These are phyloP conservation scores for Callionymus lyra DNA, from an alignment of 2,113 vertebrate species.

Conservation along the genomic window DNA sequence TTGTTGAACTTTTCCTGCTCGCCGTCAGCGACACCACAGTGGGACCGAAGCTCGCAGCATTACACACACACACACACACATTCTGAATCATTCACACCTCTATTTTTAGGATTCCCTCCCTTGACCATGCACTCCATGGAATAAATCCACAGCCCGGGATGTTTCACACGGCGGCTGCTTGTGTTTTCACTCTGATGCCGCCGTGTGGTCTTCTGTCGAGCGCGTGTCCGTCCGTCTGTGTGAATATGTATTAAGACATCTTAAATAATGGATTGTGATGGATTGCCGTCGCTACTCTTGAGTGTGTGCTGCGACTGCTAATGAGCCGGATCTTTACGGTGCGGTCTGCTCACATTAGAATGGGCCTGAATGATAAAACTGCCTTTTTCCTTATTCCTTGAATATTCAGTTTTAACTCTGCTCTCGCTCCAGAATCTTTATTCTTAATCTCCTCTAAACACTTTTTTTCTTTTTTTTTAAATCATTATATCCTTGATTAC, in stretches of 20 bases:
- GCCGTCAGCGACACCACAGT: constrained; percentile 17
- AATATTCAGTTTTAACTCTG: no score
- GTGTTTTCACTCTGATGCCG: constrained; percentile 49
- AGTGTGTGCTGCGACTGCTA: no score
- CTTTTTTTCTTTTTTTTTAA: no score
- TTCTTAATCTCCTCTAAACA: no score
- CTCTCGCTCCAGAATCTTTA: no score
- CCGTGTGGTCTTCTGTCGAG: constrained; percentile 18
- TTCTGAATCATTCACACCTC: constrained; percentile 2
- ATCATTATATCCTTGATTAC: no score
- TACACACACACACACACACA: constrained; percentile 10
- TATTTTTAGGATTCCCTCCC: constrained; percentile 20
- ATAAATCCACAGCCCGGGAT: constrained; percentile 51
- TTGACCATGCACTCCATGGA: constrained; percentile 47
- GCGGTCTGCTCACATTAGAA: no score
- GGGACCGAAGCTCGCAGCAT: constrained; percentile 12
- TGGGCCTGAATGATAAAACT: no score
- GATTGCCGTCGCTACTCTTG: no score
- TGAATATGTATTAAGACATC: constrained; percentile 2
- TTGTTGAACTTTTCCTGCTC: constrained; percentile 29
- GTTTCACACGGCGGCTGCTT: constrained; percentile 45
- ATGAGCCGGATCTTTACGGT: no score
- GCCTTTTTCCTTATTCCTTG: no score
- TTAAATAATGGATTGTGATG: constrained; percentile 53
- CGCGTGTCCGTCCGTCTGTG: constrained; percentile 4